Conservation (phyloP, 2,888 invertebrate species). For the Miltochrista miniata region DNA sequence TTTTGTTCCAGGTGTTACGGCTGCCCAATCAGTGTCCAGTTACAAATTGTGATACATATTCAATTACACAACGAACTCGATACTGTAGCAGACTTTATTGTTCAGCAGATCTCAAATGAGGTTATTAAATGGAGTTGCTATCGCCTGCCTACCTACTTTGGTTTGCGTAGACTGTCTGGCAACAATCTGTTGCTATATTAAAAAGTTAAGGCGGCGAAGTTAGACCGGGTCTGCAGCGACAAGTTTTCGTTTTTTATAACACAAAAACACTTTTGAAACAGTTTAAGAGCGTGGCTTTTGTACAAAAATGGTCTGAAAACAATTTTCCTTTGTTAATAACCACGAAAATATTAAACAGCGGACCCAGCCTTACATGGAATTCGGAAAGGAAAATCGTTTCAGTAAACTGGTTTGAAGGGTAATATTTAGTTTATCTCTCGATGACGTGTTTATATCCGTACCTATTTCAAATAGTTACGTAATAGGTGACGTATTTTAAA, state of each 20-base stretch:
- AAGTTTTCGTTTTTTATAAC: too few species aligned
- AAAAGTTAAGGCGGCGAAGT: too few species aligned
- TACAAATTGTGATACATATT: conserved; percentile 38
- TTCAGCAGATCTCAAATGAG: conserved; percentile 19
- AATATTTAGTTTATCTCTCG: too few species aligned
- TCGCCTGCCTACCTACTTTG: conserved; percentile 6
- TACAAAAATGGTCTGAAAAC: too few species aligned
- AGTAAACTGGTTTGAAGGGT: too few species aligned
- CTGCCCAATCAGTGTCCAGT: conserved; percentile 36
- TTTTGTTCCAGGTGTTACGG: conserved; percentile 38
- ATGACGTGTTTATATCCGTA: too few species aligned
- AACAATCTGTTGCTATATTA: conserved; percentile 1
- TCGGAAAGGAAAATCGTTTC: conserved; percentile 1
- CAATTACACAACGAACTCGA: conserved; percentile 34
- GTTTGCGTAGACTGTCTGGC: conserved; percentile 7
- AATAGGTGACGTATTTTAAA: too few species aligned
- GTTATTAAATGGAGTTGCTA: conserved; percentile 13
- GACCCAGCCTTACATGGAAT: background rate
- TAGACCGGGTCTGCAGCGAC: too few species aligned
- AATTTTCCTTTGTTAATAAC: too few species aligned
- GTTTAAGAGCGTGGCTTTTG: too few species aligned
- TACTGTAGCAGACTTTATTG: conserved; percentile 26
- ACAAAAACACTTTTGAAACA: too few species aligned
- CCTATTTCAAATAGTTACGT: background rate
- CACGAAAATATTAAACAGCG: too few species aligned